Conservation (phyloP, 2,888 invertebrate species). For the Opisthograptis luteolata region DNA sequence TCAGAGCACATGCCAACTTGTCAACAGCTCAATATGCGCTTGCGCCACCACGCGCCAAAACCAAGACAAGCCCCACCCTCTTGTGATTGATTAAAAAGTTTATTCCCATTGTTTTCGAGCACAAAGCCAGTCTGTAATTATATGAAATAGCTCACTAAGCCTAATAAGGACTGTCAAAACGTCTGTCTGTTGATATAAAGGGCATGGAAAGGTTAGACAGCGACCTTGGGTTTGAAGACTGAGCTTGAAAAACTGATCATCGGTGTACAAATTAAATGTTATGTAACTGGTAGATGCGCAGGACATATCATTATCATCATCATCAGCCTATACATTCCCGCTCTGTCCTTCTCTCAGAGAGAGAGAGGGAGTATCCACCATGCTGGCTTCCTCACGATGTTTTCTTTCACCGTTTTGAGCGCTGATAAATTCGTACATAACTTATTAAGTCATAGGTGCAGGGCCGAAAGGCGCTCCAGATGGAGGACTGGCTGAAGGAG, state of each 20-base stretch:
- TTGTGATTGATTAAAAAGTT: slow-evolving; percentile 75
- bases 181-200: slow-evolving; percentile 33
- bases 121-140: slow-evolving; percentile 64
- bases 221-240: slow-evolving; percentile 12
- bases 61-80: slow-evolving; percentile 53
- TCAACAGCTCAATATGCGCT: slow-evolving; percentile 37
- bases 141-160: slow-evolving; percentile 52
- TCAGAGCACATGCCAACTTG: slow-evolving; percentile 23
- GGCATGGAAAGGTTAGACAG: slow-evolving; percentile 32
- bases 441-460: too few species aligned
- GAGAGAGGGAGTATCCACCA: too few species aligned
- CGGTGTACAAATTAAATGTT: too few species aligned
- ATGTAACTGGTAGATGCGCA: too few species aligned
- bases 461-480: too few species aligned
- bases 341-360: too few species aligned
- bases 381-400: too few species aligned
- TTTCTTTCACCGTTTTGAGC: too few species aligned
- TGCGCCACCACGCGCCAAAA: slow-evolving; percentile 54
- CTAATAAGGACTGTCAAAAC: slow-evolving; percentile 50
- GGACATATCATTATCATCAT: too few species aligned
- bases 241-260: not conserved
- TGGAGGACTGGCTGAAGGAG: too few species aligned
- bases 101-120: slow-evolving; percentile 67
- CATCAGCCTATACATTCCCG: too few species aligned
- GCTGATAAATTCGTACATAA: too few species aligned